phyloP scores from a whole-genome alignment of 2,113 vertebrate genomes.

The Sigmodon hispidus region DNA sequence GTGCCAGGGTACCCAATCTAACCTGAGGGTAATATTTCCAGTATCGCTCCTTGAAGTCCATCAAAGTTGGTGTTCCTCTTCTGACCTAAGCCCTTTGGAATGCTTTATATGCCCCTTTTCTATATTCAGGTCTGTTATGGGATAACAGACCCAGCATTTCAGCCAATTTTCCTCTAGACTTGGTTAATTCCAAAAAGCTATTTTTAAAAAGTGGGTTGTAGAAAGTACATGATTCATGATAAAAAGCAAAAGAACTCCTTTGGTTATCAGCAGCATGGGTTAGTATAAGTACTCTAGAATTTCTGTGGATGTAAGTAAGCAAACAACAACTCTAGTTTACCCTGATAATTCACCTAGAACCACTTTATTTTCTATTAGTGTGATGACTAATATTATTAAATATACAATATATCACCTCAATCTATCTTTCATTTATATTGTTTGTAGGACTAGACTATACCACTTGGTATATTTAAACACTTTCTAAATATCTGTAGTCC shows the following conservation, averaged over 20 bases:
- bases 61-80: too few species aligned
- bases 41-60: neutral
- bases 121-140: neutral
- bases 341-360: too few species aligned
- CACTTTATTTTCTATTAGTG: too few species aligned
- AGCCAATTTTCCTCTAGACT: neutral
- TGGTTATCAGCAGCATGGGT: neutral
- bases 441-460: too few species aligned
- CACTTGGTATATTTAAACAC: neutral
- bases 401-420: too few species aligned
- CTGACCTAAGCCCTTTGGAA: neutral
- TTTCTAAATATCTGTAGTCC: neutral
- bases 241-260: neutral
- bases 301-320: neutral
- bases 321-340: neutral
- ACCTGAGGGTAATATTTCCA: neutral
- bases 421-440: too few species aligned
- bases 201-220: neutral
- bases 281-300: neutral
- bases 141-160: neutral
- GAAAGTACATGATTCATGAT: neutral
- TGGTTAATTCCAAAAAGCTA: neutral
- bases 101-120: neutral
- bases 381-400: too few species aligned
- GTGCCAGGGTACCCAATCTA: too few species aligned